Percentiles rank a stretch among this genome's conserved stretches.
Evolutionary conservation across 2,113 vertebrate genomes (phyloP).

Genomic region (Nycticorax nycticorax): DNA sequence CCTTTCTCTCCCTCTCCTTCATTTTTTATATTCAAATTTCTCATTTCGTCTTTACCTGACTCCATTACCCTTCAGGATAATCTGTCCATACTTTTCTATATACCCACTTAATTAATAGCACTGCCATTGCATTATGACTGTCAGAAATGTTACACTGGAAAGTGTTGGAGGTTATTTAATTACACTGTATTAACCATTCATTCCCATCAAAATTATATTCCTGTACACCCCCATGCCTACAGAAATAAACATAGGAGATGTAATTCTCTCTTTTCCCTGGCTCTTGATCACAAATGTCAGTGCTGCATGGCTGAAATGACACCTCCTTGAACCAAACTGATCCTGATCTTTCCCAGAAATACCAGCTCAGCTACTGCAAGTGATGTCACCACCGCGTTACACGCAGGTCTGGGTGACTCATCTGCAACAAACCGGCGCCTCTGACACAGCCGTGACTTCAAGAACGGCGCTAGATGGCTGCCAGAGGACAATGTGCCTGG

Average conservation of each 20-base stretch:
- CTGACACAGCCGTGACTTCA: neutral
- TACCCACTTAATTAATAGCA: constrained; percentile 53
- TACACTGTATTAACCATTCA: constrained; percentile 59
- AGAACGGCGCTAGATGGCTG: neutral
- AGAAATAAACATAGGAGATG: neutral
- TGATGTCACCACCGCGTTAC: rapidly evolving
- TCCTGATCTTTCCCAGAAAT: neutral
- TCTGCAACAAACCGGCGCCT: rapidly evolving
- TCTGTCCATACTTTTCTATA: constrained; percentile 49
- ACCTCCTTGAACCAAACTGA: neutral
- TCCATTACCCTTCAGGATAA: constrained; percentile 66
- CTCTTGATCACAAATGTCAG: neutral
- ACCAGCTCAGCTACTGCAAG: neutral
- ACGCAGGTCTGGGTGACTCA: rapidly evolving
- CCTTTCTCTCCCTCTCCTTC: constrained; percentile 7
- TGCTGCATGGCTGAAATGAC: neutral
- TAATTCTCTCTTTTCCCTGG: neutral
- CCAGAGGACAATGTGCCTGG: neutral
- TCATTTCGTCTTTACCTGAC: constrained; percentile 61
- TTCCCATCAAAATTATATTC: constrained; percentile 47
- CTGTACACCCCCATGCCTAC: constrained; percentile 22
- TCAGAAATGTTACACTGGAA: constrained; percentile 14
- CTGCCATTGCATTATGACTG: constrained; percentile 32
- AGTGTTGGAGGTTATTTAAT: constrained; percentile 65
- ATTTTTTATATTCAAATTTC: constrained; percentile 49